Evolutionary conservation across 2,797 vertebrate genomes (phyloP), one percentile per base, ranked within the genome.

Genomic region (Neosalanx taihuensis): DNA sequence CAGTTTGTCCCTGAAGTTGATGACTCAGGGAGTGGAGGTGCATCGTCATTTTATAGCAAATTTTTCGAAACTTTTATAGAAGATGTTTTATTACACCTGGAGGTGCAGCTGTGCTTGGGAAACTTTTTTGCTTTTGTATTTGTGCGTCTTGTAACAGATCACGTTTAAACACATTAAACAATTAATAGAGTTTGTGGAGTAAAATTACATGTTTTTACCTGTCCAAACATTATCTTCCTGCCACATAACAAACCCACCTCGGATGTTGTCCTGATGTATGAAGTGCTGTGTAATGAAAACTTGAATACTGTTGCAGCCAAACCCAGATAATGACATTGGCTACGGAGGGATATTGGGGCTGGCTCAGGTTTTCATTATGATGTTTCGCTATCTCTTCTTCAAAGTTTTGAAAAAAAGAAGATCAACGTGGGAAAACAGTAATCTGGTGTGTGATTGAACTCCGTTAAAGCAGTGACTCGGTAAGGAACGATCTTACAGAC

Each of bases 11-110:
- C 53, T 58, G 10, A 67, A 80, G 77, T 5, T 81, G 82, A 80
- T 30, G 57, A 60, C 83, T 88, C 82, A 75, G 77, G 65, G 67
- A 73, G 76, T 65, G 66, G 1, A 83, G 82, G 80, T 53, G 57
- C 60, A 51, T 67, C 65, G 59, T 4, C 56, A 23, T 4, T 60
- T 49, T 0, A 69, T 49, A 63, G 26, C 59, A n/a, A 4, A 17
- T 35, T 1, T 35, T 6, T 35, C 6, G 53, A 79, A 80, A 66
- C 31, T n/a, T 70, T 71, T 67, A 77, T 80, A 80, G 76, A 80
- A 66, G 46, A 56, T n/a, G 18, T 4, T 73, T 71, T 67, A 65
- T 73, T 4, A 35, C 77, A 61, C 26, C 49, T 5, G 33, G 66
- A 58, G 30, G 61, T 13, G 71, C 60, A 74, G 46, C 20, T 58